These are phyloP conservation scores for Carcharodon carcharias DNA, from an alignment of 2,797 vertebrate genomes.

Conservation along the genomic window DNA sequence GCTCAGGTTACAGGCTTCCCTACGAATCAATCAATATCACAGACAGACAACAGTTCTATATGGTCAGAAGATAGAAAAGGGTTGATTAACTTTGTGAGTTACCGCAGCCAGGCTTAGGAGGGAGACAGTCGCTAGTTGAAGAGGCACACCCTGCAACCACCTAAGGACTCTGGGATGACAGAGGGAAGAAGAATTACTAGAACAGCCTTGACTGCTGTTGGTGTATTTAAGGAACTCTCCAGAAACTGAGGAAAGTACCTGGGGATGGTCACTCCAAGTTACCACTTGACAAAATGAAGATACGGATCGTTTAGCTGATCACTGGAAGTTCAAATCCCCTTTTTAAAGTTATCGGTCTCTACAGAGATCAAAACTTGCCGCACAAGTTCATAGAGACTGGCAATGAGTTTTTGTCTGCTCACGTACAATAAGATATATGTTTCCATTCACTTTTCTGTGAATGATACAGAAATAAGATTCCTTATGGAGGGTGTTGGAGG, in stretches of 20 bases:
- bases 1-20: too few relatives aligned
- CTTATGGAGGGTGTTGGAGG: background rate
- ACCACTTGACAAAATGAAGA: background rate
- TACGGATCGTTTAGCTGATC: background rate
- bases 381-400: background rate
- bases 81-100: background rate
- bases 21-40: too few relatives aligned
- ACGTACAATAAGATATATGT: background rate
- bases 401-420: background rate
- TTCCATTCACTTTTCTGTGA: background rate
- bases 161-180: background rate
- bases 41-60: background rate
- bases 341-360: background rate
- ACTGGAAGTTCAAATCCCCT: background rate
- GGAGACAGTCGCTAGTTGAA: background rate
- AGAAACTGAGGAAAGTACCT: background rate
- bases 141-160: background rate
- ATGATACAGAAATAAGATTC: background rate
- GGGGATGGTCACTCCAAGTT: background rate
- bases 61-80: too few relatives aligned
- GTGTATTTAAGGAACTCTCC: background rate
- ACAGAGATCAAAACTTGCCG: background rate
- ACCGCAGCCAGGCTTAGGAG: background rate
- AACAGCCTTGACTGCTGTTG: background rate
- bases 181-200: background rate